phyloP scores from a whole-genome alignment of 2,888 invertebrate genomes.

The Rosalia funebris region DNA sequence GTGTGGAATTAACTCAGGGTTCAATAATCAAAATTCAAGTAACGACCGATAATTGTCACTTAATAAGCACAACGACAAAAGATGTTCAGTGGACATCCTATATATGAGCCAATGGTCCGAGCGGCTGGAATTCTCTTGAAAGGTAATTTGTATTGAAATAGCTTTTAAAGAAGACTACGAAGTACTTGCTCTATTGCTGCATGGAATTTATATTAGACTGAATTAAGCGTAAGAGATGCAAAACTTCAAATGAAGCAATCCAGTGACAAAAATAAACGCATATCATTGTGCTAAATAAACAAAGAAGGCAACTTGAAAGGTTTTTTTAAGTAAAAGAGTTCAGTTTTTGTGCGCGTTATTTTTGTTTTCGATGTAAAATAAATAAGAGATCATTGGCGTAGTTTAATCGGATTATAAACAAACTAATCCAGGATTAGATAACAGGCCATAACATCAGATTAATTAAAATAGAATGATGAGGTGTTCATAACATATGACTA shows the following conservation, averaged over 20 bases:
- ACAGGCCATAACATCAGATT: background rate
- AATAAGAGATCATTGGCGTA: background rate
- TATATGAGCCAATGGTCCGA: constrained; percentile 2
- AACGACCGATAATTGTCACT: background rate
- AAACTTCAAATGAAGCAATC: constrained; percentile 14
- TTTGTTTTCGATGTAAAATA: background rate
- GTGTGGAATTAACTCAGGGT: no score
- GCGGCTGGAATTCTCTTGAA: constrained; percentile 11
- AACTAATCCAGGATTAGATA: background rate
- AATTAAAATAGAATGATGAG: no score
- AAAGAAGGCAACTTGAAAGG: background rate
- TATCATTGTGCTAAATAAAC: constrained; percentile 19
- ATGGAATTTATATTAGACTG: constrained; percentile 14
- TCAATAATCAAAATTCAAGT: no score
- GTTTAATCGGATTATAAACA: background rate
- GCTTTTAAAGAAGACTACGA: constrained; percentile 7
- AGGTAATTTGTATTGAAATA: constrained; percentile 20
- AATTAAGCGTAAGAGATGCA: constrained; percentile 5
- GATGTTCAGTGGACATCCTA: constrained; percentile 3
- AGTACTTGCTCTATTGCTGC: constrained; percentile 13
- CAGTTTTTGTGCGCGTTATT: no score
- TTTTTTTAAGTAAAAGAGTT: background rate
- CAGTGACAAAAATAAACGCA: constrained; percentile 23
- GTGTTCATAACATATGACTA: no score
- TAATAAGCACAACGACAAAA: background rate